These are phyloP conservation scores for Trachelus iudaicus DNA, from an alignment of 2,888 invertebrate genomes.

Conservation along the genomic window DNA sequence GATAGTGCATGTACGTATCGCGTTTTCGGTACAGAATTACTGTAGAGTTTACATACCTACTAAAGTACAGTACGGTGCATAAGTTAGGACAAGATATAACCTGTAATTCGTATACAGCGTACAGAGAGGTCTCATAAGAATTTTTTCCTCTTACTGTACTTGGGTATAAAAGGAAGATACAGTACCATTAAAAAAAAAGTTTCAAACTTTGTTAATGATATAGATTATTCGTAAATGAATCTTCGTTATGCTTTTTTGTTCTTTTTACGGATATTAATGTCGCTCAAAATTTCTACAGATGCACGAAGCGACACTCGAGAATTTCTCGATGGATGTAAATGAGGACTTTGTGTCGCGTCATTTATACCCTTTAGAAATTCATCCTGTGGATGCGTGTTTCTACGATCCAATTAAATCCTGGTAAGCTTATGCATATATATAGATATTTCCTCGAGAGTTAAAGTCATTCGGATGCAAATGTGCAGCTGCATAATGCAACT, in stretches of 20 bases:
- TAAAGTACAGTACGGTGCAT: not conserved
- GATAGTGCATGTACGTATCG: not conserved
- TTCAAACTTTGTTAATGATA: not conserved
- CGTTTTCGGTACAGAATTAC: not conserved
- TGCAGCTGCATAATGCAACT: not conserved
- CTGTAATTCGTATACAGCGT: not conserved
- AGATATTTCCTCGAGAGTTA: slow-evolving; percentile 1
- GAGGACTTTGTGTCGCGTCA: not conserved
- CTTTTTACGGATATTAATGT: not conserved
- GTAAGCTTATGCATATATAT: not conserved
- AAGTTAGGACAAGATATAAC: not conserved
- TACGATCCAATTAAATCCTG: not conserved
- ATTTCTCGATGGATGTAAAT: not conserved
- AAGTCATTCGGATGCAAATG: slow-evolving; percentile 16
- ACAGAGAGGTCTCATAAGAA: not conserved
- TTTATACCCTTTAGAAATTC: not conserved
- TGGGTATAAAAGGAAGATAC: not conserved
- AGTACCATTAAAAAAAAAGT: not conserved
- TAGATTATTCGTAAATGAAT: not conserved
- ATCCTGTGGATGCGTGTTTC: not conserved
- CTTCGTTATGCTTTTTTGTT: not conserved
- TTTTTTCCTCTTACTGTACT: not conserved
- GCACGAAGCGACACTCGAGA: not conserved
- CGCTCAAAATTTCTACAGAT: not conserved
- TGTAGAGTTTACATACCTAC: not conserved